phyloP scores from a whole-genome alignment of 2,888 invertebrate genomes.

The Galerucella pusilla region DNA sequence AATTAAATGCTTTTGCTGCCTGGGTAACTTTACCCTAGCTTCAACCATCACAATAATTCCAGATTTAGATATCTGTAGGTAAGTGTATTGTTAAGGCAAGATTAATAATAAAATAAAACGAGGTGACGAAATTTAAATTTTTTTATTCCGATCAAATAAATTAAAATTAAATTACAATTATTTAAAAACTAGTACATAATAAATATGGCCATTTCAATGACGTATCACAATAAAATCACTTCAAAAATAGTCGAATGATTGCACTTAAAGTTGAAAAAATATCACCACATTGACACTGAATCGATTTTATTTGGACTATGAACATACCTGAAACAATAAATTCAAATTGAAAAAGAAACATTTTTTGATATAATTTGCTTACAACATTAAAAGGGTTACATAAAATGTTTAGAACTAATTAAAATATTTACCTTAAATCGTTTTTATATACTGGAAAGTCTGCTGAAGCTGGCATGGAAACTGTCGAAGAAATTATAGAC shows the following conservation, averaged over 20 bases:
- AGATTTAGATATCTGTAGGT: too few relatives aligned
- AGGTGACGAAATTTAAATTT: slow-evolving; percentile 5
- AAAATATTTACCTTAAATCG: slow-evolving; percentile 30
- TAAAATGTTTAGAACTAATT: neutral
- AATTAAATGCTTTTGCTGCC: too few relatives aligned
- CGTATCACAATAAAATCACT: slow-evolving; percentile 63
- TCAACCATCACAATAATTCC: too few relatives aligned
- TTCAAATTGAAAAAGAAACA: neutral
- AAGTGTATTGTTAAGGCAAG: too few relatives aligned
- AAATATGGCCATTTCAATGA: slow-evolving; percentile 52
- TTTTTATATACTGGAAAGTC: slow-evolving; percentile 36
- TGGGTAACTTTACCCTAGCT: too few relatives aligned
- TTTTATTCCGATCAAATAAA: slow-evolving; percentile 36
- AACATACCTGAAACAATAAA: slow-evolving; percentile 30
- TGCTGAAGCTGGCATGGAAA: slow-evolving; percentile 34
- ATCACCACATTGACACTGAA: slow-evolving; percentile 47
- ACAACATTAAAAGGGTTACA: neutral
- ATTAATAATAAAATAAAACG: neutral
- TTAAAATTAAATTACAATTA: slow-evolving; percentile 41
- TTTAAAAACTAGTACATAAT: slow-evolving; percentile 43
- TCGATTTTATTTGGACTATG: slow-evolving; percentile 35
- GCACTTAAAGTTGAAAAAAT: slow-evolving; percentile 48
- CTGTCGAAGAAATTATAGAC: slow-evolving; percentile 37
- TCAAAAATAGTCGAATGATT: slow-evolving; percentile 51
- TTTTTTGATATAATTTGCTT: neutral